A percentile compares a stretch with the other conserved stretches of the same genome.
These are phyloP conservation scores for Amphipoea lucens DNA, from an alignment of 2,888 invertebrate species.

Conservation along the genomic window DNA sequence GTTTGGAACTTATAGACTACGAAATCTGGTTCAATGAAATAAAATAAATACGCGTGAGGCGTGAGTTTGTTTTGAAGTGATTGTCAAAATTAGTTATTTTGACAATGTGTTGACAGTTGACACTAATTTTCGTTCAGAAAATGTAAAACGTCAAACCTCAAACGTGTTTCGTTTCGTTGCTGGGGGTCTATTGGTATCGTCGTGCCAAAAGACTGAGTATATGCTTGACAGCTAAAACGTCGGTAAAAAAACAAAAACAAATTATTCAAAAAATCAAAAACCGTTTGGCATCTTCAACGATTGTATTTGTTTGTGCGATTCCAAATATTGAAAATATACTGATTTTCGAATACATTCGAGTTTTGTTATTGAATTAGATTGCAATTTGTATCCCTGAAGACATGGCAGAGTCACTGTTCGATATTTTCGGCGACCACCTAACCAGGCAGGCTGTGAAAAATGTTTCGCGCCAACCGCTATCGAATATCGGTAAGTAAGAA, in stretches of 20 bases:
- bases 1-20: not conserved
- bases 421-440: slow-evolving; percentile 84
- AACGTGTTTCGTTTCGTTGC: no score
- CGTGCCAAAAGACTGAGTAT: slow-evolving; percentile 18
- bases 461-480: slow-evolving; percentile 83
- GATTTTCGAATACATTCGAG: not conserved
- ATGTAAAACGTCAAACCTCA: not conserved
- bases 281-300: slow-evolving; percentile 37
- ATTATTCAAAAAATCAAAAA: slow-evolving; percentile 34
- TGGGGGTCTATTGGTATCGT: no score
- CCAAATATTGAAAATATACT: not conserved
- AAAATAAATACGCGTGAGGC: slow-evolving; percentile 14
- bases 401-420: slow-evolving; percentile 84
- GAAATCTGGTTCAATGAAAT: not conserved
- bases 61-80: slow-evolving; percentile 51
- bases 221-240: slow-evolving; percentile 23
- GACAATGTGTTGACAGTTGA: slow-evolving; percentile 3
- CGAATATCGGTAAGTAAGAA: slow-evolving; percentile 84
- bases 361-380: not conserved
- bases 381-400: slow-evolving; percentile 7
- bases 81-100: slow-evolving; percentile 1
- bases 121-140: slow-evolving; percentile 7
- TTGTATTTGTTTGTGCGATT: slow-evolving; percentile 24
- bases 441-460: slow-evolving; percentile 78
- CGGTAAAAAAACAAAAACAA: slow-evolving; percentile 35